These are phyloP conservation scores for Chrysina gloriosa DNA, from an alignment of 2,888 invertebrate genomes.

Conservation along the genomic window DNA sequence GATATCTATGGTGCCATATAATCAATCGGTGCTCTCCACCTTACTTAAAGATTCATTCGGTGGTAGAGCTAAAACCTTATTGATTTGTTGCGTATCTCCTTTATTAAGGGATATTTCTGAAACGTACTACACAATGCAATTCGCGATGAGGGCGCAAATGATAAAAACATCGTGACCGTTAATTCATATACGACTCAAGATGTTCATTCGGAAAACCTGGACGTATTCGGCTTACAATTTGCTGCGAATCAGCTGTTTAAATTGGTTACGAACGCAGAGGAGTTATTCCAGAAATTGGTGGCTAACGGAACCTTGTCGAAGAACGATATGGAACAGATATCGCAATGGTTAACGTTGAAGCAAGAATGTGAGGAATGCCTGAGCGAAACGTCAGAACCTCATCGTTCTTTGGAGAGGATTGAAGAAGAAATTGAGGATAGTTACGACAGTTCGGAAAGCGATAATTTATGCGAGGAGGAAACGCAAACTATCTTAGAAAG, in stretches of 20 bases:
- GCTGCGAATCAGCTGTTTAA: constrained; percentile 86
- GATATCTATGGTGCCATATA: constrained; percentile 64
- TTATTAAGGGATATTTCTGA: constrained; percentile 76
- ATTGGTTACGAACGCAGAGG: constrained; percentile 85
- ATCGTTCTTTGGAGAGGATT: constrained; percentile 68
- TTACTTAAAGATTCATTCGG: constrained; percentile 81
- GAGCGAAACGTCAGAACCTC: constrained; percentile 68
- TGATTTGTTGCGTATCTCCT: constrained; percentile 80
- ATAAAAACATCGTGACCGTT: constrained; percentile 79
- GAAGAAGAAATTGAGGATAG: constrained; percentile 67
- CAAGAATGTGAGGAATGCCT: constrained; percentile 90
- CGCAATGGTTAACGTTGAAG: constrained; percentile 86
- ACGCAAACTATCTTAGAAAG: constrained; percentile 77
- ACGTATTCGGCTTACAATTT: constrained; percentile 81
- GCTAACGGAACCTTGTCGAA: constrained; percentile 77
- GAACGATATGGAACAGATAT: constrained; percentile 79
- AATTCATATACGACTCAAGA: constrained; percentile 69
- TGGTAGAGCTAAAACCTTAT: constrained; percentile 78
- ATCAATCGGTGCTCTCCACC: constrained; percentile 76
- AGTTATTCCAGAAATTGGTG: constrained; percentile 81
- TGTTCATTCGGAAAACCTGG: constrained; percentile 57
- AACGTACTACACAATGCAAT: constrained; percentile 76
- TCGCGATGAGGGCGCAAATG: constrained; percentile 75
- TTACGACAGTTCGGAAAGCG: constrained; percentile 61
- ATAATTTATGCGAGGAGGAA: constrained; percentile 67